Conservation (phyloP, 2,797 vertebrate species). For the Florisuga fusca region DNA sequence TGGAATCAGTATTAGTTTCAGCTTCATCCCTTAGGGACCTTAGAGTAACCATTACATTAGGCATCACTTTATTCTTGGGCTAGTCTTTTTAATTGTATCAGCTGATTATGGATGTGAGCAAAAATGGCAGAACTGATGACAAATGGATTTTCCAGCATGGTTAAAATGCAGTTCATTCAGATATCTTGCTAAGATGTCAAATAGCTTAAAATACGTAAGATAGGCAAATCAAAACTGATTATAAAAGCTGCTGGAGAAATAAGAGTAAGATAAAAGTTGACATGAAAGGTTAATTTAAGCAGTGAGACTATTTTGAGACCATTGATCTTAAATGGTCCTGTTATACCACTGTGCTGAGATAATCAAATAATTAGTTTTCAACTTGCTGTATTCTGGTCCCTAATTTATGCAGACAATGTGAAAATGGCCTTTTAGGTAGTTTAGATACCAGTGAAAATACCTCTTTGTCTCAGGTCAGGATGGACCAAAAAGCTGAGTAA, state of each 20-base stretch:
- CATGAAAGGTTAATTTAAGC: slow-evolving; percentile 45
- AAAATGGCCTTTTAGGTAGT: not conserved
- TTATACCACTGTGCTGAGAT: not conserved
- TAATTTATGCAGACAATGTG: not conserved
- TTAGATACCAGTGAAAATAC: not conserved
- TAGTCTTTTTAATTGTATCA: not conserved
- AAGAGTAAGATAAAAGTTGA: slow-evolving; percentile 11
- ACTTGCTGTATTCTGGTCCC: not conserved
- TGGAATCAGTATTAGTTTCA: not conserved
- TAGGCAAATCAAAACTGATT: slow-evolving; percentile 44
- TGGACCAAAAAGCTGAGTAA: not conserved
- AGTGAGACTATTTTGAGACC: not conserved
- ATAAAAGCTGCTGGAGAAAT: slow-evolving; percentile 28
- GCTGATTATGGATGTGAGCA: not conserved
- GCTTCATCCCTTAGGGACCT: not conserved
- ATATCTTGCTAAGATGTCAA: not conserved
- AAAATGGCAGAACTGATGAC: slow-evolving; percentile 16
- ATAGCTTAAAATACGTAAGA: slow-evolving; percentile 32
- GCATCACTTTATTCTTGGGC: not conserved
- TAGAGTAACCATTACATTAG: not conserved
- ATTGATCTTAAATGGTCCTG: not conserved
- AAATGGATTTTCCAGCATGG: not conserved
- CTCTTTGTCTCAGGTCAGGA: not conserved
- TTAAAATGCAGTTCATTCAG: slow-evolving; percentile 35
- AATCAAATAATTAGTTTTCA: not conserved